Evolutionary conservation across 2,797 vertebrate species (phyloP).

Genomic region (Aratinga solstitialis): DNA sequence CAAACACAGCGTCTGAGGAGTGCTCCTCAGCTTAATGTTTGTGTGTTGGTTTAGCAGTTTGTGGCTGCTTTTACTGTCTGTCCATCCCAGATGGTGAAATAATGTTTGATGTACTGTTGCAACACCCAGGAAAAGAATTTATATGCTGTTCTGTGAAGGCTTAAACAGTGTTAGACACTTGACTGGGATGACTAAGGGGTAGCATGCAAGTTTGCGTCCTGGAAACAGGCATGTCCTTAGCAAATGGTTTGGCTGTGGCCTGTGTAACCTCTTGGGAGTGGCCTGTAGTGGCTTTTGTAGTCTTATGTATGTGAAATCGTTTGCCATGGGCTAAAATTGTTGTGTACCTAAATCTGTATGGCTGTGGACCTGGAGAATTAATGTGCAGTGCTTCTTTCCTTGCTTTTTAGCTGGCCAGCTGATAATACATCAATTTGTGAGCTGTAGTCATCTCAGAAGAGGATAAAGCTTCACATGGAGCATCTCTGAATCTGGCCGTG

Average conservation of each 20-base stretch:
- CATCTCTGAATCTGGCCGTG: neutral
- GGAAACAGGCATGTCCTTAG: neutral
- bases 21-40: neutral
- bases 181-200: neutral
- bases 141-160: neutral
- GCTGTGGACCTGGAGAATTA: neutral
- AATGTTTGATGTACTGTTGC: neutral
- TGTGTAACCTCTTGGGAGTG: neutral
- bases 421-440: neutral
- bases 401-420: neutral
- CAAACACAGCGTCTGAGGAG: neutral
- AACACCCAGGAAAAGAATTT: slow-evolving; percentile 5
- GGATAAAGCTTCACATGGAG: neutral
- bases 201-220: neutral
- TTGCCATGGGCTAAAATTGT: neutral
- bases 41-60: neutral
- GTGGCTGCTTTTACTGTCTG: neutral
- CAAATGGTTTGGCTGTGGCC: neutral
- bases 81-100: neutral
- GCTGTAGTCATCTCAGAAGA: neutral
- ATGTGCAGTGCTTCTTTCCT: neutral
- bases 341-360: neutral
- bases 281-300: neutral
- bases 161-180: neutral
- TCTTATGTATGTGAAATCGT: neutral